Conservation (phyloP, 2,888 invertebrate genomes). For the Melanostoma mellinum region DNA sequence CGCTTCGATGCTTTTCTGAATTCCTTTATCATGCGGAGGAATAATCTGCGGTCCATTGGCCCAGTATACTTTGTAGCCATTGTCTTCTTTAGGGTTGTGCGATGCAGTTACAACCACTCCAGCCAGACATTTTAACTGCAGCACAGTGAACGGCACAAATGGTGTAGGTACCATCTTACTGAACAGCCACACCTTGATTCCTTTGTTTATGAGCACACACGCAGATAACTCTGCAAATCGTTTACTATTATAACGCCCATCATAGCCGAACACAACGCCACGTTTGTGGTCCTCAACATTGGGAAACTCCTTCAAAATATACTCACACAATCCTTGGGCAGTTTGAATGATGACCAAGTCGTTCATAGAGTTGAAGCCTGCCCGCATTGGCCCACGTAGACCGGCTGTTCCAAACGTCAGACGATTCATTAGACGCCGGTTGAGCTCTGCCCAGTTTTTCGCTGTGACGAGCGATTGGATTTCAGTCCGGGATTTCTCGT, state of each 20-base stretch:
- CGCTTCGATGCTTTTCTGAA: conserved; percentile 89
- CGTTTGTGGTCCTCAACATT: conserved; percentile 83
- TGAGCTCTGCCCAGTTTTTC: conserved; percentile 84
- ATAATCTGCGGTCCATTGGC: conserved; percentile 97
- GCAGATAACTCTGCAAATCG: conserved; percentile 92
- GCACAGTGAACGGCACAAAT: conserved; percentile 93
- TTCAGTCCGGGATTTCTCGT: conserved; percentile 86
- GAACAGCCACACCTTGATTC: conserved; percentile 91
- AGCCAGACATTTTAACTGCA: conserved; percentile 88
- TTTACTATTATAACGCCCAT: conserved; percentile 95
- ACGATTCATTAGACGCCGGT: conserved; percentile 86
- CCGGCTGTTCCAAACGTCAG: conserved; percentile 97
- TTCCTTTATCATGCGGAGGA: conserved; percentile 93
- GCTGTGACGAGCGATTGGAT: conserved; percentile 84
- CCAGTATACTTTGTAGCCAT: conserved; percentile 99
- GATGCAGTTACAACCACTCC: conserved; percentile 98
- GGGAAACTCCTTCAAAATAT: conserved; percentile 85
- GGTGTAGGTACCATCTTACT: conserved; percentile 94
- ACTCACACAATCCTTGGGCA: conserved; percentile 92
- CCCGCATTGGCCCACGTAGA: conserved; percentile 94
- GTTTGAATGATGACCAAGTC: conserved; percentile 98
- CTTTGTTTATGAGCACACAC: conserved; percentile 89
- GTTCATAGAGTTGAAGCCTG: conserved; percentile 97
- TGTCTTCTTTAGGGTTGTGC: conserved; percentile 97
- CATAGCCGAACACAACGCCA: conserved; percentile 95